Evolutionary conservation across 2,797 vertebrate genomes (phyloP).

Genomic region (Strix occidentalis): DNA sequence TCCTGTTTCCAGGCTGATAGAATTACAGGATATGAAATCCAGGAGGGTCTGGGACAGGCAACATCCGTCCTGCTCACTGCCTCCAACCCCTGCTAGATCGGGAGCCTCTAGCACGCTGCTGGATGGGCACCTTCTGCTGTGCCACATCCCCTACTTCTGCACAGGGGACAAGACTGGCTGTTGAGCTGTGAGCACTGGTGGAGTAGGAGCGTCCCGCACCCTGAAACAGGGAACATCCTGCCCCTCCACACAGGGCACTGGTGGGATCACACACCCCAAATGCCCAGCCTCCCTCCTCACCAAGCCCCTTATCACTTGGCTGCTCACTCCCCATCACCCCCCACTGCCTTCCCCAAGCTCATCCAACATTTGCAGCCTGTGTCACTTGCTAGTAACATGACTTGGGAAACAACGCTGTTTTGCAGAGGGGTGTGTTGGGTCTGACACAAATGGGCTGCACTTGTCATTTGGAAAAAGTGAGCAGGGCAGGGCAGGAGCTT

Average conservation of each 20-base stretch:
- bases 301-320: not conserved
- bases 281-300: not conserved
- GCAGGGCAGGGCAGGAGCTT: not conserved
- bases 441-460: not conserved
- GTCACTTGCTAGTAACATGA: not conserved
- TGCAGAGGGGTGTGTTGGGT: not conserved
- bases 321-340: not conserved
- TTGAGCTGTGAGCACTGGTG: not conserved
- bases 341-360: not conserved
- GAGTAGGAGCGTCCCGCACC: not conserved
- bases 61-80: not conserved
- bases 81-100: not conserved
- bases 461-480: not conserved
- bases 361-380: not conserved
- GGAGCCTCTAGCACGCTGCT: not conserved
- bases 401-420: not conserved
- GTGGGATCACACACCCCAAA: not conserved
- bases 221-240: not conserved
- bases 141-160: not conserved
- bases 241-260: not conserved
- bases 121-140: not conserved
- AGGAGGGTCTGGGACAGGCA: not conserved
- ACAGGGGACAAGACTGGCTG: not conserved
- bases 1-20: not conserved
- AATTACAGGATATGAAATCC: not conserved